Conservation (phyloP, 2,797 vertebrate genomes). For the Anniella stebbinsi region DNA sequence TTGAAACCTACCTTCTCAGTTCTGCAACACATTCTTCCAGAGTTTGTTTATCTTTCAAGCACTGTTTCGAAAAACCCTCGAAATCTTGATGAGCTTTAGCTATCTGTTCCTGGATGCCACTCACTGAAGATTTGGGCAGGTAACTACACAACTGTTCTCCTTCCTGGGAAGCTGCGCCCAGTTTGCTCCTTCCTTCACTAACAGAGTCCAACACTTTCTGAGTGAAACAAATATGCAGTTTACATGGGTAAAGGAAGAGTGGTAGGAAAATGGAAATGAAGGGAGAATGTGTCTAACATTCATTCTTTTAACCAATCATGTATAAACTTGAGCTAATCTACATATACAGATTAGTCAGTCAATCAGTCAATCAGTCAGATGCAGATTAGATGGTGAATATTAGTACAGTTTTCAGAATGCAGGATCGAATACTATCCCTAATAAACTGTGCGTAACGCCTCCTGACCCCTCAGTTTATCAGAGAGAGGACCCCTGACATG, state of each 20-base stretch:
- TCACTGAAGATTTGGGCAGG: slow-evolving; percentile 88
- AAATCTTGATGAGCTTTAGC: slow-evolving; percentile 92
- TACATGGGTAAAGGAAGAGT: not conserved
- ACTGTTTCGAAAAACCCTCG: slow-evolving; percentile 90
- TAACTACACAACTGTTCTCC: slow-evolving; percentile 91
- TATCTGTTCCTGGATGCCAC: slow-evolving; percentile 91
- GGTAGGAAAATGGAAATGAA: not conserved
- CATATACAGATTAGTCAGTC: not conserved
- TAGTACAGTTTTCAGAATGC: no score
- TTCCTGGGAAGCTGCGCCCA: slow-evolving; percentile 89
- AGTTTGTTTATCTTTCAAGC: slow-evolving; percentile 89
- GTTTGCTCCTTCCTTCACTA: slow-evolving; percentile 87
- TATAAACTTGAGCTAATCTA: not conserved
- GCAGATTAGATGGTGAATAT: not conserved
- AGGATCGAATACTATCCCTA: not conserved
- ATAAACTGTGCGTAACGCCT: not conserved
- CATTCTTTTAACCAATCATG: not conserved
- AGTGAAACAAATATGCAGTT: slow-evolving; percentile 11
- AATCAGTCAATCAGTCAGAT: not conserved
- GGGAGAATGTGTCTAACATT: not conserved
- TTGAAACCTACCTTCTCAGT: slow-evolving; percentile 78
- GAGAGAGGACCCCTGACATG: not conserved
- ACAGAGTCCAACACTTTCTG: slow-evolving; percentile 89
- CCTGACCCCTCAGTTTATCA: not conserved
- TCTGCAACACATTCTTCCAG: slow-evolving; percentile 89